Base-by-base conservation (phyloP, 2,797 vertebrate genomes). In the Meda fulgida region DNA sequence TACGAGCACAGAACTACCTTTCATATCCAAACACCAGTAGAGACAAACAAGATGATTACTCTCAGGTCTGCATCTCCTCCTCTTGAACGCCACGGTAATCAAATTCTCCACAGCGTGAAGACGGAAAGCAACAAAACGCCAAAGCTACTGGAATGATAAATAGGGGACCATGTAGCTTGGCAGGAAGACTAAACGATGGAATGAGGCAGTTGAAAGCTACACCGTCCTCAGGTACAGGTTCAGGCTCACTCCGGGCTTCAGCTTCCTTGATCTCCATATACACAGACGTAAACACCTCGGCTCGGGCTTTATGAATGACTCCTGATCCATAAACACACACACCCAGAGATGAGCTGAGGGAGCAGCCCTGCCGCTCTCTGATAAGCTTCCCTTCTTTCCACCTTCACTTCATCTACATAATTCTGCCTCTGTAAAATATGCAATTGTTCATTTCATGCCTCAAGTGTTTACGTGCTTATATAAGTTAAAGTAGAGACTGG, bases 341-440 rank as follows among this genome's bases (percentile, higher is more conserved):
- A 76, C 75, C 70, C 75, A 65, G 43, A 88, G 86, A 89, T 29
- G 85, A 90, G 89, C 87, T 83, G 73, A 84, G 88, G 87, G 89
- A 89, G 84, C 84, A 87, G 86, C 86, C 79, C 90, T 89, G 89
- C 83, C 21, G 53, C 87, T 86, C 80, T 78, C 87, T 84, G 88
- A 90, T 89, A 91, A 89, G 88, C 85, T 83, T 60, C 78, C 76
- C 71, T 72, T 78, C 60, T 85, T 80, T 86, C 87, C 87, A 82
- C 81, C 82, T 85, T 87, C 86, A 85, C 78, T 88, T 89, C 85
- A 89, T 90, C 87, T 87, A 83, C 89, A 90, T 89, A 89, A 90
- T 90, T 89, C 84, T 83, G 83, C 81, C 83, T 83, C 78, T 86
- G 84, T 86, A 76, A 90, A 87, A 89, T 87, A 87, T 86, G 82